Evolutionary conservation across 2,797 vertebrate species (phyloP).

Genomic region (Amniataba percoides): DNA sequence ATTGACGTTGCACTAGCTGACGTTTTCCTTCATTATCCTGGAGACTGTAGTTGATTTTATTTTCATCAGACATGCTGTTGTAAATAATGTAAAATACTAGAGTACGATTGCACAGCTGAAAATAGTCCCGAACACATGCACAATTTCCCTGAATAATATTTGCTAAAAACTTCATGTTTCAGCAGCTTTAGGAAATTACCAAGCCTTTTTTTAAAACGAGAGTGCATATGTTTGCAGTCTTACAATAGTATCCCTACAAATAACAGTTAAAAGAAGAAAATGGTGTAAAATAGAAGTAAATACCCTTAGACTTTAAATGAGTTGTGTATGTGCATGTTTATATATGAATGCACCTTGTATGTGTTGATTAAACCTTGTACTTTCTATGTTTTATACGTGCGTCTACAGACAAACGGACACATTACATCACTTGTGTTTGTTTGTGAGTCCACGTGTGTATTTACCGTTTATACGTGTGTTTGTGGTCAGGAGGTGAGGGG

Average conservation of each 20-base stretch:
- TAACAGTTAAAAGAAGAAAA: not conserved
- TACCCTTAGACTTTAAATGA: not conserved
- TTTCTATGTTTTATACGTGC: not conserved
- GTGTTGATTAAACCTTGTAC: not conserved
- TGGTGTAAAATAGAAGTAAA: not conserved
- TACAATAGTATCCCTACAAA: too few species aligned
- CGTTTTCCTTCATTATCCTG: too few species aligned
- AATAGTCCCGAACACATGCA: not conserved
- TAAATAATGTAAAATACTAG: not conserved
- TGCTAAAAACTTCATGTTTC: too few species aligned
- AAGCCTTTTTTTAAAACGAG: not conserved
- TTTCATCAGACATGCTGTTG: not conserved
- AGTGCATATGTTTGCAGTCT: too few species aligned
- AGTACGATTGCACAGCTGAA: not conserved
- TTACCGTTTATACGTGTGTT: conserved; percentile 35
- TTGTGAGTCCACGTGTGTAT: conserved; percentile 19
- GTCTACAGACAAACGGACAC: not conserved
- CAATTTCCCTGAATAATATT: not conserved
- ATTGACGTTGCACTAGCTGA: too few species aligned
- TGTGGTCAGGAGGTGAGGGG: conserved; percentile 73
- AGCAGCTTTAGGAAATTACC: not conserved
- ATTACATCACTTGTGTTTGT: conserved; percentile 14
- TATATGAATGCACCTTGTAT: conserved; percentile 2
- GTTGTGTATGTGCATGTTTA: not conserved
- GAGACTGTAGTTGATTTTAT: not conserved